Evolutionary conservation across 2,113 vertebrate species (phyloP).

Genomic region (Grallaria varia): DNA sequence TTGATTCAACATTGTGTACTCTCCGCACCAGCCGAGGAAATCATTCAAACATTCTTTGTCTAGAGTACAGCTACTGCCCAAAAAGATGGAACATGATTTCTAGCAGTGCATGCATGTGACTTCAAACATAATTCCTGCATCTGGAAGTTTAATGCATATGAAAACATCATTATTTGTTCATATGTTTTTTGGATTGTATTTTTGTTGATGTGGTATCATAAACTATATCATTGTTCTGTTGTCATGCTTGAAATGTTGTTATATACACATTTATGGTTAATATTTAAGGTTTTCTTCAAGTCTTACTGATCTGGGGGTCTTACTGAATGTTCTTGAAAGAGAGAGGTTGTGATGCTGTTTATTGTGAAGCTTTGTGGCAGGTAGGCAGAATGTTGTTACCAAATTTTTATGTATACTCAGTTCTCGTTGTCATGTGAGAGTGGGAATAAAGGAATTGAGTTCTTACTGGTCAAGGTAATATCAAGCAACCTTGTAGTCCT

Average conservation of each 20-base stretch:
- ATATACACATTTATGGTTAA: background rate
- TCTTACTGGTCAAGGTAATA: background rate
- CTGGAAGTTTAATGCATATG: background rate
- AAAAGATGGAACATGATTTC: slow-evolving; percentile 2
- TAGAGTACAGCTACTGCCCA: background rate
- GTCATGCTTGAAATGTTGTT: slow-evolving; percentile 50
- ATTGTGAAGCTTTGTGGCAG: background rate
- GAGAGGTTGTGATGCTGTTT: background rate
- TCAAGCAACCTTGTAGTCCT: background rate
- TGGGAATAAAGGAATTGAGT: background rate
- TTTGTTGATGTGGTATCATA: slow-evolving; percentile 39
- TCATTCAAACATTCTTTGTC: background rate
- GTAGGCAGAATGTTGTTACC: background rate
- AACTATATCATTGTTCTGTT: slow-evolving; percentile 56
- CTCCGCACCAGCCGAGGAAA: slow-evolving; percentile 7
- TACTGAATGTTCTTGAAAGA: background rate
- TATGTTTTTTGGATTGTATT: slow-evolving; percentile 41
- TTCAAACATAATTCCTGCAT: background rate
- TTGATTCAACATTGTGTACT: background rate
- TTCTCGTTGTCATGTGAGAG: background rate
- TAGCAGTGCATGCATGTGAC: background rate
- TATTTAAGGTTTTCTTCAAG: slow-evolving; percentile 57
- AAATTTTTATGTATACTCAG: background rate
- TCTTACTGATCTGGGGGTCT: background rate
- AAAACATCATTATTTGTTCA: background rate